A percentile compares a stretch with the other conserved stretches of the same genome.
Evolutionary conservation across 1,140 invertebrate species (phyloP).

Genomic region (Drosophila serrata): DNA sequence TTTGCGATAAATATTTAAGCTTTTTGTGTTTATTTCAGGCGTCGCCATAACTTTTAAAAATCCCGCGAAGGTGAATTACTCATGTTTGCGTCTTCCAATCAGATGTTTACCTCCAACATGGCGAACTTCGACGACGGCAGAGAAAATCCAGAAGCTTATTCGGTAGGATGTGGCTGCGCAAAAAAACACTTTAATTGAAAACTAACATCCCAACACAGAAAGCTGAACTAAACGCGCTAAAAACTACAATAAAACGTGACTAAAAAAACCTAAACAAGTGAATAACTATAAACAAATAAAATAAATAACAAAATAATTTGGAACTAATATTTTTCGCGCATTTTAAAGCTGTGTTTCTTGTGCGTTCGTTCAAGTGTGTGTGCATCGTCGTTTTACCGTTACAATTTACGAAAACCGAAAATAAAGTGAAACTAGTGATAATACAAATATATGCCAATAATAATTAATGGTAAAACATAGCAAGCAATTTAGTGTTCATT

Average conservation of each 20-base stretch:
- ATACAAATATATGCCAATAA: constrained; percentile 24
- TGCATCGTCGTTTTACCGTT: constrained; percentile 64
- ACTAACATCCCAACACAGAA: neutral
- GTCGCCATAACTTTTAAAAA: neutral
- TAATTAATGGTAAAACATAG: constrained; percentile 35
- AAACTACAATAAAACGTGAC: constrained; percentile 24
- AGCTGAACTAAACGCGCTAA: constrained; percentile 3
- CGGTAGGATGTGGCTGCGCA: constrained; percentile 16
- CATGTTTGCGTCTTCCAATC: neutral
- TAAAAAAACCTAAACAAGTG: constrained; percentile 1
- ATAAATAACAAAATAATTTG: neutral
- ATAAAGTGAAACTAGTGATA: constrained; percentile 20
- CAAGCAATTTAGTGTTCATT: constrained; percentile 47
- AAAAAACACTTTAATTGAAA: constrained; percentile 4
- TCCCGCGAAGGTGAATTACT: neutral
- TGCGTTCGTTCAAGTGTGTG: constrained; percentile 26
- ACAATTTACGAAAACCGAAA: constrained; percentile 48
- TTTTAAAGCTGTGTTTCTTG: constrained; percentile 14
- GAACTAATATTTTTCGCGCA: neutral
- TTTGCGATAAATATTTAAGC: neutral
- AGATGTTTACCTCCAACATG: constrained; percentile 4
- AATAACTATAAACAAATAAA: constrained; percentile 10
- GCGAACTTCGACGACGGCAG: neutral
- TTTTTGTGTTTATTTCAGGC: neutral
- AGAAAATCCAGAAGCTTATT: constrained; percentile 10